These are phyloP conservation scores for Microplitis demolitor DNA, from an alignment of 1,140 invertebrate species.

Conservation along the genomic window DNA sequence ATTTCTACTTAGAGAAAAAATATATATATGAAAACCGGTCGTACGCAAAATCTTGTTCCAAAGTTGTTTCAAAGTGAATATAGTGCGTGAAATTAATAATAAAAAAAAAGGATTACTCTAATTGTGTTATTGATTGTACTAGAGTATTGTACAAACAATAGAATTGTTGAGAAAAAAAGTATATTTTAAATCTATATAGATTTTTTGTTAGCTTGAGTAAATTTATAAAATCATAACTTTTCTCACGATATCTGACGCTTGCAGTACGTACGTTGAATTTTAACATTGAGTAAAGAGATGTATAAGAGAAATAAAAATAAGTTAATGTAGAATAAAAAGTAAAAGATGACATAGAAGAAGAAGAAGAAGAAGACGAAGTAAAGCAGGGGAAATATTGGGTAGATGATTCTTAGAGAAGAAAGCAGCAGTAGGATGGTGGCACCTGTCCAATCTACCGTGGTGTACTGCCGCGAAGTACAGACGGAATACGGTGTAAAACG, in stretches of 20 bases:
- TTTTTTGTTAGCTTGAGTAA: not conserved
- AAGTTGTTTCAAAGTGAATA: no score
- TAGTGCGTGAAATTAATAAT: no score
- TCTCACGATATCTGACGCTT: constrained; percentile 20
- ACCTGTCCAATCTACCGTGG: constrained; percentile 27
- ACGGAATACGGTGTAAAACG: constrained; percentile 21
- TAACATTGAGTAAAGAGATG: not conserved
- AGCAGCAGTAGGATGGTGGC: constrained; percentile 22
- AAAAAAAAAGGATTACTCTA: no score
- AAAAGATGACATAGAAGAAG: not conserved
- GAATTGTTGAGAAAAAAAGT: not conserved
- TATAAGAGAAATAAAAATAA: not conserved
- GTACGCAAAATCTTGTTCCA: no score
- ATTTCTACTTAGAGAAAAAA: not conserved
- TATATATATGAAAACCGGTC: no score
- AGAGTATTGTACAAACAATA: no score
- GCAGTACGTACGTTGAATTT: constrained; percentile 12
- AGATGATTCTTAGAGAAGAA: constrained; percentile 24
- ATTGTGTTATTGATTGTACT: no score
- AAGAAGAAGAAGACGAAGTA: not conserved
- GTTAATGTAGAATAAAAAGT: not conserved
- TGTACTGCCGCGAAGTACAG: constrained; percentile 18
- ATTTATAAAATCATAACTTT: constrained; percentile 22
- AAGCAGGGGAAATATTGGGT: constrained; percentile 13
- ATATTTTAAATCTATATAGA: not conserved